These are phyloP conservation scores for Lepus europaeus DNA, from an alignment of 2,113 vertebrate species.

Conservation along the genomic window DNA sequence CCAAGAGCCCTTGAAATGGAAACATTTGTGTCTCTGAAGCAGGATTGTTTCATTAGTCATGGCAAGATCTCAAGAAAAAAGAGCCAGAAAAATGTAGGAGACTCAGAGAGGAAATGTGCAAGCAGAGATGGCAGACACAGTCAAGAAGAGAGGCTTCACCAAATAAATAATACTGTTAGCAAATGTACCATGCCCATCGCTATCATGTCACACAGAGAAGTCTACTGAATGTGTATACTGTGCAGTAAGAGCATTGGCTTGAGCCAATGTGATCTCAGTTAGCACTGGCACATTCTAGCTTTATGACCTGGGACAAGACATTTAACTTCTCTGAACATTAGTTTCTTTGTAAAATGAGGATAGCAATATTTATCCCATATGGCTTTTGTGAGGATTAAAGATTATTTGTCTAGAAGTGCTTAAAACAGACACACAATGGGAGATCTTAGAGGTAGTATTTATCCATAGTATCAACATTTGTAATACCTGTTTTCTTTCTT, in stretches of 20 bases:
- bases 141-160: neutral
- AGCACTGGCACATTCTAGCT: neutral
- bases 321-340: neutral
- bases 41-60: neutral
- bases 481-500: neutral
- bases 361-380: neutral
- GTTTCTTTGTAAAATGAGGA: conserved; percentile 2
- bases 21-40: neutral
- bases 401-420: neutral
- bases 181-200: neutral
- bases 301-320: neutral
- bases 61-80: conserved; percentile 18
- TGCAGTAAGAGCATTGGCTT: neutral
- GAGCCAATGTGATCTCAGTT: neutral
- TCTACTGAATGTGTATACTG: neutral
- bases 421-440: neutral
- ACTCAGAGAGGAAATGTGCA: neutral
- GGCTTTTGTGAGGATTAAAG: conserved; percentile 1
- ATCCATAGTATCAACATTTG: neutral
- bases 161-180: neutral
- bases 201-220: neutral
- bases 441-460: neutral
- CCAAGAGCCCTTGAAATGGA: conserved; percentile 19
- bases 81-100: neutral
- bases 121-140: neutral